Evolutionary conservation across 37 sponge, comb jelly and placozoan genomes (phyloP), one percentile per base, ranked within the genome.

Genomic region (Eunapius fragilis): DNA sequence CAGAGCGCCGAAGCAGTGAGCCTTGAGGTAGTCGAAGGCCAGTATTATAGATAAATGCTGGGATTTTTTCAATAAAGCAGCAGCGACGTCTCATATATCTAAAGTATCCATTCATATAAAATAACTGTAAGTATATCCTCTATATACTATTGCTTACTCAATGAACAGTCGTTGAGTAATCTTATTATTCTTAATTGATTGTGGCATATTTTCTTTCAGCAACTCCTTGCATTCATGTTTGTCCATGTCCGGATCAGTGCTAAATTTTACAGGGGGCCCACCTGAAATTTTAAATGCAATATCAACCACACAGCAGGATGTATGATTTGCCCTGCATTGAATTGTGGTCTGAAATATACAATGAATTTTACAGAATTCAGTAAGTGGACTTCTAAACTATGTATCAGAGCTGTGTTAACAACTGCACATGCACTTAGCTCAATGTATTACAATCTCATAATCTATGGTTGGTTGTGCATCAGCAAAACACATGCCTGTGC

Each of bases 91-190:
- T 84, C 77, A 84, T 84, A 68, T 84, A 84, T 35, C 85, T 84
- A 27, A 17, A 34, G 30, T 10, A 37, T 11, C n/a, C 28, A 1
- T 24, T 35, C 10, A 27, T n/a, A n/a, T n/a, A n/a, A 24, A 31
- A 36, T 12, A 71, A 19, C 14, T 12, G 22, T 38, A 25, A 25
- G 0, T 69, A 31, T 69, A 7, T 70, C 31, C 4, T 30, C 9
- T 11, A 72, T 11, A 72, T 2, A 31, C n/a, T n/a, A n/a, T n/a
- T n/a, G n/a, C 79, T 72, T 26, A 91, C 92, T 74, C 75, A 23
- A 90, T 78, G 58, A 87, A 93, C 67, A 90, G 91, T 77, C 84
- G 78, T 82, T 94, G 94, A 14, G 76, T 33, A 13, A 84, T 85
- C 80, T 94, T 94, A 31, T 78, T 87, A 28, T 38, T 82, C 35